A percentile compares a stretch with the other conserved stretches of the same genome.
These are phyloP conservation scores for Benitochromis conjunctus DNA, from an alignment of 2,113 vertebrate species.

Conservation along the genomic window DNA sequence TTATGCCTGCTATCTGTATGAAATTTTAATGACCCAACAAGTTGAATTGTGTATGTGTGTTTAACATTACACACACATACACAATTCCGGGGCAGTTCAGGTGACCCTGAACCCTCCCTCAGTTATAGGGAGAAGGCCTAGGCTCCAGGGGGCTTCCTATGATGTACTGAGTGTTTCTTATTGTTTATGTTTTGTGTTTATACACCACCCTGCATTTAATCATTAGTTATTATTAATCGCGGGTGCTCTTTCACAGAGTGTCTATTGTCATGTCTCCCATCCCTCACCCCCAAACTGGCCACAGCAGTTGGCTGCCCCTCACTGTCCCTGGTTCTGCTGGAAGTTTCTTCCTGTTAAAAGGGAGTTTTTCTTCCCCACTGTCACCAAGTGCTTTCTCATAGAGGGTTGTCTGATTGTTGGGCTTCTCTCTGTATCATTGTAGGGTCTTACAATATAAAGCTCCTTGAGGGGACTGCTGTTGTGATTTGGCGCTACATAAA, in stretches of 20 bases:
- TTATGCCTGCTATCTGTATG: neutral
- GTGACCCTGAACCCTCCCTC: neutral
- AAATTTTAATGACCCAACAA: neutral
- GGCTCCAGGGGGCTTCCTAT: neutral
- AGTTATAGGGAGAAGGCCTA: accelerated
- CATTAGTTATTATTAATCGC: accelerated
- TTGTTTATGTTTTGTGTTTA: neutral
- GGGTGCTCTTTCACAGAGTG: no score
- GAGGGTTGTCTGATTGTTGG: neutral
- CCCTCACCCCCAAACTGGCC: accelerated
- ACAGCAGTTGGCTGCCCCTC: neutral
- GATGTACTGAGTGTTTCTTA: neutral
- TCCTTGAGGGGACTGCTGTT: neutral
- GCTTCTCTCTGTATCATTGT: neutral
- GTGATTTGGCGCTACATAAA: neutral
- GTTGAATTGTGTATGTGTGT: neutral
- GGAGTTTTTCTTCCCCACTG: neutral
- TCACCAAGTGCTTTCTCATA: neutral
- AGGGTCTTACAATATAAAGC: neutral
- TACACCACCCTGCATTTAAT: neutral
- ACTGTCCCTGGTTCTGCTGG: neutral
- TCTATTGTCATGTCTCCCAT: neutral
- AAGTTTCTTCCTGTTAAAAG: neutral
- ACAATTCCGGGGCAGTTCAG: neutral
- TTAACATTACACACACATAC: neutral